A percentile compares a stretch with the other conserved stretches of the same genome.
phyloP scores from a whole-genome alignment of 2,797 vertebrate species.

The Neopelma chrysocephalum region DNA sequence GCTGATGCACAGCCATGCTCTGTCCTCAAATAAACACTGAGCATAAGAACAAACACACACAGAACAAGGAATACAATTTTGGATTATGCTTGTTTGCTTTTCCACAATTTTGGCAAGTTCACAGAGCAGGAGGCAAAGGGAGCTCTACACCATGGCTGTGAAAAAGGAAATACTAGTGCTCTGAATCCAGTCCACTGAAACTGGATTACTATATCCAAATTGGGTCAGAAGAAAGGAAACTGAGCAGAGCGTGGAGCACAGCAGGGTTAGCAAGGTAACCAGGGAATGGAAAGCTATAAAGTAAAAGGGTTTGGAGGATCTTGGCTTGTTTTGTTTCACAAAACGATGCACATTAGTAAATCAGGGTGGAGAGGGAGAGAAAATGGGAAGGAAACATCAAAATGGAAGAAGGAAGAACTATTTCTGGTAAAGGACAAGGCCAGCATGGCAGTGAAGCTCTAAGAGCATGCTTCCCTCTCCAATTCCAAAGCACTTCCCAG shows the following conservation, averaged over 20 bases:
- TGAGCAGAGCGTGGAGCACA: not conserved
- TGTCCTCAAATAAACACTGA: not conserved
- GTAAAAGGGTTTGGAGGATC: not conserved
- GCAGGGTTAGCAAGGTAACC: not conserved
- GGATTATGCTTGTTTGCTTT: not conserved
- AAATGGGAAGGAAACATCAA: not conserved
- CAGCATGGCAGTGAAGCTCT: fast-evolving
- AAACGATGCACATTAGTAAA: not conserved
- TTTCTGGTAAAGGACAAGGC: not conserved
- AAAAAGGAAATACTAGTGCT: not conserved
- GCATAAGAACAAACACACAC: not conserved
- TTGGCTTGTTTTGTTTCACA: not conserved
- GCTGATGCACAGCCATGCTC: not conserved
- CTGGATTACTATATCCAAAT: not conserved
- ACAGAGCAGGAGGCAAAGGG: not conserved
- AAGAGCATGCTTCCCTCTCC: not conserved
- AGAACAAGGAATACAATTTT: not conserved
- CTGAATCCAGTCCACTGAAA: no score
- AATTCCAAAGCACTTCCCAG: not conserved
- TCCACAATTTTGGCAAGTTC: not conserved
- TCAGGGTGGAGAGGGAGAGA: not conserved
- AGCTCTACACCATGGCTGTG: not conserved
- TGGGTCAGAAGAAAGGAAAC: not conserved
- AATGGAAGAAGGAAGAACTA: not conserved
- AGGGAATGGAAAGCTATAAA: not conserved